These are phyloP conservation scores for Pocota personata DNA, from an alignment of 2,888 invertebrate genomes.

Conservation along the genomic window DNA sequence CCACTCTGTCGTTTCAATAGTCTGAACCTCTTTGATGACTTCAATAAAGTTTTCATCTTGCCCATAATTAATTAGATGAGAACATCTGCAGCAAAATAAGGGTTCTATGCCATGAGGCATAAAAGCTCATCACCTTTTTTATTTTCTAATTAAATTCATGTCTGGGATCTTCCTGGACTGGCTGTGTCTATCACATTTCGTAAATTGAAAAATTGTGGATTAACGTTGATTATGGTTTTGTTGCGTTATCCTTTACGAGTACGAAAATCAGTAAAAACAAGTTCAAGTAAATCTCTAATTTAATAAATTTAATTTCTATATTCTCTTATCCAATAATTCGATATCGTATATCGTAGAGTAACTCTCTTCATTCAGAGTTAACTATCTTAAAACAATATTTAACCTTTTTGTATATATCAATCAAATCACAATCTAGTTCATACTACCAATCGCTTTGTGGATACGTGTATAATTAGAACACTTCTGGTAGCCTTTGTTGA, in stretches of 20 bases:
- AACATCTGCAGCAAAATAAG: constrained; percentile 37
- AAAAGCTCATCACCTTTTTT: constrained; percentile 26
- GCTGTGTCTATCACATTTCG: constrained; percentile 16
- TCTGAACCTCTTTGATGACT: constrained; percentile 39
- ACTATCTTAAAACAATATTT: no score
- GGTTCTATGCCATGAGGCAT: neutral
- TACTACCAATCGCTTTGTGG: neutral
- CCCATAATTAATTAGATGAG: constrained; percentile 47
- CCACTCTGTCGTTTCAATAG: constrained; percentile 30
- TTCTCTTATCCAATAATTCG: neutral
- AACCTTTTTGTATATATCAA: neutral
- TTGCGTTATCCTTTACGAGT: neutral
- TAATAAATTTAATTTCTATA: neutral
- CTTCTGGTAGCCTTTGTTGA: no score
- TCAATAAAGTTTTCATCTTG: constrained; percentile 48
- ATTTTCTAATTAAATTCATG: constrained; percentile 39
- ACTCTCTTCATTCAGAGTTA: no score
- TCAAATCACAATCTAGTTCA: neutral
- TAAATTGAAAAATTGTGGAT: neutral
- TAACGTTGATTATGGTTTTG: neutral
- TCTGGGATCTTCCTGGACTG: constrained; percentile 10
- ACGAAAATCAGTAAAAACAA: neutral
- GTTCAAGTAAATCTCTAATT: neutral
- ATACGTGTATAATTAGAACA: no score
- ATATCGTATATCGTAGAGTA: no score